Evolutionary conservation across 2,888 invertebrate species (phyloP).

Genomic region (Micoletzkya japonica): DNA sequence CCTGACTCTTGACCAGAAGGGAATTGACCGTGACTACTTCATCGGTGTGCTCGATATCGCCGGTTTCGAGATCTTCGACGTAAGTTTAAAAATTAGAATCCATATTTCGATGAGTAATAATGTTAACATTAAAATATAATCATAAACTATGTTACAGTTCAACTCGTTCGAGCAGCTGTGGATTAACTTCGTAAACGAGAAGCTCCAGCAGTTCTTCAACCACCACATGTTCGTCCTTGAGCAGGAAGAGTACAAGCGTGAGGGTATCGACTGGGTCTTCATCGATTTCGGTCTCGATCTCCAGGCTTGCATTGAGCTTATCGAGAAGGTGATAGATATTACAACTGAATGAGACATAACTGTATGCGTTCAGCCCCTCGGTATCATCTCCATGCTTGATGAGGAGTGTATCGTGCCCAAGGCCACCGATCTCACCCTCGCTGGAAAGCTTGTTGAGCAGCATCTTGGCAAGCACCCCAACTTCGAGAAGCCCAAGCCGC

Average conservation of each 20-base stretch:
- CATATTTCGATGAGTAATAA: background rate
- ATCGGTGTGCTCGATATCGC: slow-evolving; percentile 67
- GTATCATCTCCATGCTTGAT: slow-evolving; percentile 64
- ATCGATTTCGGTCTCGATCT: slow-evolving; percentile 98
- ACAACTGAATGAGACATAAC: background rate
- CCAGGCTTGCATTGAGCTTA: slow-evolving; percentile 90
- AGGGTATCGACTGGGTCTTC: slow-evolving; percentile 92
- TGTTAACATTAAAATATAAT: background rate
- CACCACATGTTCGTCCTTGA: slow-evolving; percentile 70
- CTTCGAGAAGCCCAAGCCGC: slow-evolving; percentile 81
- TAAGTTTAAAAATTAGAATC: slow-evolving; percentile 20
- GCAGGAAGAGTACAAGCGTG: slow-evolving; percentile 76
- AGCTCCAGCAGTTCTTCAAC: slow-evolving; percentile 70
- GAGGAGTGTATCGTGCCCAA: slow-evolving; percentile 65
- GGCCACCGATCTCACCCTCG: slow-evolving; percentile 63
- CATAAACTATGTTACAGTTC: slow-evolving; percentile 59
- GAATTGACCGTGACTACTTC: slow-evolving; percentile 60
- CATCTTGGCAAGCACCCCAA: slow-evolving; percentile 84
- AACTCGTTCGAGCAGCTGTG: slow-evolving; percentile 69
- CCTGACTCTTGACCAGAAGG: slow-evolving; percentile 76
- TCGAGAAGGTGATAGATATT: slow-evolving; percentile 75
- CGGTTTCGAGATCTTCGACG: slow-evolving; percentile 70
- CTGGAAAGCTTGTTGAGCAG: slow-evolving; percentile 62
- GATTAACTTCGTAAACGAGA: slow-evolving; percentile 70
- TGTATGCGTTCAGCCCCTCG: slow-evolving; percentile 52